Base-by-base conservation (phyloP, 2,113 vertebrate genomes). In the Silurus glanis region DNA sequence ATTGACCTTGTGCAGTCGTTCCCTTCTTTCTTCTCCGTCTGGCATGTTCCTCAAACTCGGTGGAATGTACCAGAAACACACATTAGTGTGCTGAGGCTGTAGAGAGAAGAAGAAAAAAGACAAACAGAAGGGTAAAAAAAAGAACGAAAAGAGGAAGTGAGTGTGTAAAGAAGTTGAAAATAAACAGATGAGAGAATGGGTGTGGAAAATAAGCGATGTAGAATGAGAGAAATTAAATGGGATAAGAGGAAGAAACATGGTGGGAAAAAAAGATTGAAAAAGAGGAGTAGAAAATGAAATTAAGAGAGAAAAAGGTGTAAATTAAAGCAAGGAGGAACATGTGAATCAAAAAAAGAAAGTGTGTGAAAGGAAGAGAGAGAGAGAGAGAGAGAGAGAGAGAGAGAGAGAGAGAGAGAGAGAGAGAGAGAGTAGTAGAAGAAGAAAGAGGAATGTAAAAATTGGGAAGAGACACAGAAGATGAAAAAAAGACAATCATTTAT, bases 31-130 rank as follows among this genome's bases (percentile, higher is more conserved):
- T 0, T 96, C 95, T 21, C 95, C 93, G 0, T 97, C 94, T 0
- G 96, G 96, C 94, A 97, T 94, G 17, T 95, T 96, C 89, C 97
- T 95, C 89, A 99, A 94, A 92, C 97, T 98, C 89, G 96, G 97
- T 0, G 98, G 98, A 91, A 99, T 94, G 89, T 97, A 99, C 98
- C 98, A 99, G 93, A 99, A 99, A 79, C 98, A 99, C 84, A 99
- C 97, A 1, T 99, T 99, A 86, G 98, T 99, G 91, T 99, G 98
- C 90, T 99, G 97, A 2, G 98, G 98, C 98, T 99, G 91, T 47
- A 92, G 86, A 9, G 4, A 25, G 5, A 66, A 14, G 0, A 10
- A 23, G 17, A 2, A 47, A 3, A 86, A 55, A 67, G 47, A 51
- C 47, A 23, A 47, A 13, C 0, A 47, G 14, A 47, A 25, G 53